Base-by-base conservation (phyloP, 92 coral and sea anemone species). In the Epizoanthus ramosus region DNA sequence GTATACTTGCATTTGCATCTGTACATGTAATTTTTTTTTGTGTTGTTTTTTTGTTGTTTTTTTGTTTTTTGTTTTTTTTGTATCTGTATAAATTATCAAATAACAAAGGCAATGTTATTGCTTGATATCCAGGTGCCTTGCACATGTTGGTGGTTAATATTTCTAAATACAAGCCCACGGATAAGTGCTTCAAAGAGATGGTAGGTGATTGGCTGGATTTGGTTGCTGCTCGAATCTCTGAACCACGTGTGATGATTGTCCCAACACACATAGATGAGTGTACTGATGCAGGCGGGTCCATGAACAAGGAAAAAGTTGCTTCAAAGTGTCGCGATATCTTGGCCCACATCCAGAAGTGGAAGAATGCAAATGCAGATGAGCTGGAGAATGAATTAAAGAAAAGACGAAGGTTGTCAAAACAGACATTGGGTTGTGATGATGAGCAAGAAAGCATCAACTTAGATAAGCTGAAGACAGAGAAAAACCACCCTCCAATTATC, bases 151-250 rank as follows among this genome's bases (percentile, higher is more conserved):
- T 91, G 6, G 93, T 95, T 37, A 87, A 95, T 63, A 88, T 95
- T 22, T 80, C 75, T 63, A 87, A 71, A 18, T 95, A 93, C 22
- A 24, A 88, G 79, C 57, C 82, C 18, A 92, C 79, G 39, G 24
- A 79, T 57, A 79, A 66, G 80, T 86, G 86, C 24, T 95, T 91
- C 67, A 67, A 86, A 37, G 85, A 79, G 59, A 88, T 88, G 86
- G 94, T 93, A 59, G 94, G 95, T 77, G 94, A 93, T 75, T 95
- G 98, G 98, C 84, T 95, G 14, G 90, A 90, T 54, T 74, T 93
- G 80, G 94, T 93, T 16, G 86, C 94, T 19, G 94, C 94, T 3
- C 94, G 94, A 18, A 90, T 95, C 23, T 79, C 67, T 50, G 85
- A 86, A 63, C 98, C 98, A 16, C 86, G 96, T 33, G 75, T 95